These are phyloP conservation scores for Strix aluco DNA, from an alignment of 2,113 vertebrate genomes.

Conservation along the genomic window DNA sequence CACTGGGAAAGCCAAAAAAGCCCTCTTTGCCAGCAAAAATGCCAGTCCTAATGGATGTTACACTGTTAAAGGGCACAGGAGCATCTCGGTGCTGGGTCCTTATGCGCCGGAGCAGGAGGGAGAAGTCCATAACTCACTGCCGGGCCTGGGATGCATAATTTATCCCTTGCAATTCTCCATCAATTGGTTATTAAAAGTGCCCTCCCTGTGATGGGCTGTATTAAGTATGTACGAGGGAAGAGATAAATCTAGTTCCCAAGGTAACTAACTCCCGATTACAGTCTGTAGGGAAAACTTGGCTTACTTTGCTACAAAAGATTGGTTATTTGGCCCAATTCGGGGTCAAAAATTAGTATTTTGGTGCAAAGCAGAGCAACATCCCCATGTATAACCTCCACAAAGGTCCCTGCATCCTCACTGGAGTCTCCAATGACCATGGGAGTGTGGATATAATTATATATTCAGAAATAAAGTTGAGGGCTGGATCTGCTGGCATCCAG, in stretches of 20 bases:
- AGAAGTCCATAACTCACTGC: slow-evolving; percentile 72
- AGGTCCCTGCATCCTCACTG: not conserved
- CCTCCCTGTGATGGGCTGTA: slow-evolving; percentile 69
- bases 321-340: not conserved
- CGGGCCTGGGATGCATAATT: slow-evolving; percentile 73
- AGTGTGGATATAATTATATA: not conserved
- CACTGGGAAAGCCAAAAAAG: not conserved
- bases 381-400: accelerated
- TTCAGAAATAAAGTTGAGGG: not conserved
- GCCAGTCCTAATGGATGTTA: not conserved
- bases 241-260: slow-evolving; percentile 77
- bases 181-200: slow-evolving; percentile 81
- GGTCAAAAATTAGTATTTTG: not conserved
- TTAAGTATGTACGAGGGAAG: slow-evolving; percentile 54
- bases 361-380: not conserved
- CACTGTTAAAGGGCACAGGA: not conserved
- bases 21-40: not conserved
- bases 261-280: slow-evolving; percentile 59
- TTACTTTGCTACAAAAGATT: not conserved
- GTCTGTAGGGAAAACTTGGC: slow-evolving; percentile 3
- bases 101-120: not conserved
- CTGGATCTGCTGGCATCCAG: not conserved
- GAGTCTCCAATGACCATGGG: not conserved
- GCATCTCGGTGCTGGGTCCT: not conserved
- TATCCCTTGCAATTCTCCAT: slow-evolving; percentile 77